These are phyloP conservation scores for Sphenopsis melanotis DNA, from an alignment of 2,797 vertebrate genomes.

Conservation along the genomic window DNA sequence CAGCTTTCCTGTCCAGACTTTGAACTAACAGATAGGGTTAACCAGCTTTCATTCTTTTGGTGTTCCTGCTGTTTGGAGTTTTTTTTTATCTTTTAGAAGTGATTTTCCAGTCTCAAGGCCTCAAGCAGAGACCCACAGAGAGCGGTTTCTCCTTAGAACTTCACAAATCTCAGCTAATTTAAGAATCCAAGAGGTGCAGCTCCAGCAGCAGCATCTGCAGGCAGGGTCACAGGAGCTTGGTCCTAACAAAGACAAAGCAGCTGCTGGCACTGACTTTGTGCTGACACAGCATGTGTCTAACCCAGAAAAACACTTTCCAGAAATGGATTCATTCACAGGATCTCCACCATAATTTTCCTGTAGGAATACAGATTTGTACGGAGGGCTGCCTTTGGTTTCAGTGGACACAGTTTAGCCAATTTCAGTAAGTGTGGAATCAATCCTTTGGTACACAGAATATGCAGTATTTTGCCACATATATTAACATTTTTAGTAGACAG, in stretches of 20 bases:
- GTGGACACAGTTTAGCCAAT: accelerated
- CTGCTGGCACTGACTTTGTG: not conserved
- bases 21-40: not conserved
- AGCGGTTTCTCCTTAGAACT: not conserved
- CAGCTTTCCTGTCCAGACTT: not conserved
- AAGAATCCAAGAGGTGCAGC: not conserved
- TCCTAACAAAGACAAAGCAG: not conserved
- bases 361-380: too few relatives aligned
- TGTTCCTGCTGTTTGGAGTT: not conserved
- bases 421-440: not conserved
- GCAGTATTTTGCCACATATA: not conserved
- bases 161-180: not conserved
- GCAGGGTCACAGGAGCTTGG: not conserved
- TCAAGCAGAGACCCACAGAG: not conserved
- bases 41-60: not conserved
- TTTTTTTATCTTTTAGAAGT: not conserved
- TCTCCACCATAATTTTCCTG: not conserved
- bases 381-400: not conserved
- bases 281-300: not conserved
- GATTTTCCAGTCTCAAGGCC: not conserved
- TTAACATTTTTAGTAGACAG: not conserved
- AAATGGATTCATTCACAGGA: not conserved
- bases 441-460: not conserved
- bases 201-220: not conserved
- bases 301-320: not conserved